phyloP scores from a whole-genome alignment of 2,888 invertebrate species.

The Tenthredo livida region DNA sequence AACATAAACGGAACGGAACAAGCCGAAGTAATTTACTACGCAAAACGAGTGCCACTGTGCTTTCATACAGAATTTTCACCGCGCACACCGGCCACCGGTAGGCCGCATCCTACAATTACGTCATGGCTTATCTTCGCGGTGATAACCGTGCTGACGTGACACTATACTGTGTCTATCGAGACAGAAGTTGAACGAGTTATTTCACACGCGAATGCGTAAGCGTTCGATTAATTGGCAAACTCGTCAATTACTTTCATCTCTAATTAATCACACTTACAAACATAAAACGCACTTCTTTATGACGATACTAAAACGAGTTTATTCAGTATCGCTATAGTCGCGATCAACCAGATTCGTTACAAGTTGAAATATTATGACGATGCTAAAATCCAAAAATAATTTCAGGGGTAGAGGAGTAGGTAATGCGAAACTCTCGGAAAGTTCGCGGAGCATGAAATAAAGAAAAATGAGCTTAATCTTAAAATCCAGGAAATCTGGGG shows the following conservation, averaged over 20 bases:
- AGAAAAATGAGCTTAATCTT: background rate
- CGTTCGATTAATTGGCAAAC: background rate
- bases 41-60: slow-evolving; percentile 6
- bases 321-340: background rate
- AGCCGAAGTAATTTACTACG: slow-evolving; percentile 41
- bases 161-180: background rate
- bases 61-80: background rate
- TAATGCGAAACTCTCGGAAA: background rate
- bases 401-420: background rate
- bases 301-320: background rate
- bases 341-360: background rate
- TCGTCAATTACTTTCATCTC: background rate
- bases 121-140: slow-evolving; percentile 31
- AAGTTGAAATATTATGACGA: background rate
- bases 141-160: slow-evolving; percentile 29
- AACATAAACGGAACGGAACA: slow-evolving; percentile 39
- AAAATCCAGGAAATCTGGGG: background rate
- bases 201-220: background rate
- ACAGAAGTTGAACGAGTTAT: slow-evolving; percentile 8
- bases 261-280: background rate
- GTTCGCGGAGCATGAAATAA: background rate
- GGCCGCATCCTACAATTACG: slow-evolving; percentile 42
- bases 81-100: background rate
- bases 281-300: background rate
- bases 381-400: background rate